These are phyloP conservation scores for Morpho achilles DNA, from an alignment of 2,888 invertebrate genomes.

Conservation along the genomic window DNA sequence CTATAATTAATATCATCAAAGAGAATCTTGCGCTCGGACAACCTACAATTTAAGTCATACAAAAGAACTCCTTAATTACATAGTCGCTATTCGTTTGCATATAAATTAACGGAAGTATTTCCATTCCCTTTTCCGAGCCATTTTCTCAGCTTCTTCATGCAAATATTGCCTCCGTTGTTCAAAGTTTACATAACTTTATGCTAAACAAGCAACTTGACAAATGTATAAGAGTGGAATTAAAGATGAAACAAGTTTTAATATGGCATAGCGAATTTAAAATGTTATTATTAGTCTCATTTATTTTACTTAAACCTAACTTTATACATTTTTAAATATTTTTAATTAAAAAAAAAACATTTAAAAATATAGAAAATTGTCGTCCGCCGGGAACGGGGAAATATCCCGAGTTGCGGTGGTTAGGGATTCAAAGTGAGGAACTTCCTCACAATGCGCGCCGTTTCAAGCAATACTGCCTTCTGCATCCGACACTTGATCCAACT, in stretches of 20 bases:
- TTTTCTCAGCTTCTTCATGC: slow-evolving; percentile 58
- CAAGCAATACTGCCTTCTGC: too few species aligned
- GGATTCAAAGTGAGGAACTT: too few species aligned
- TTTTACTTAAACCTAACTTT: too few species aligned
- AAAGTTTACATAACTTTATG: slow-evolving; percentile 56
- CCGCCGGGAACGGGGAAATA: too few species aligned
- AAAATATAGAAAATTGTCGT: too few species aligned
- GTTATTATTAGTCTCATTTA: background rate
- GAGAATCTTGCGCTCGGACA: slow-evolving; percentile 19
- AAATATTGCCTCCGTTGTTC: slow-evolving; percentile 52
- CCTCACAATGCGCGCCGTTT: too few species aligned
- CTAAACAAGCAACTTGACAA: slow-evolving; percentile 55
- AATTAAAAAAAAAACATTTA: too few species aligned
- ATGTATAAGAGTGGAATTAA: slow-evolving; percentile 34
- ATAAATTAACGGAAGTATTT: slow-evolving; percentile 61
- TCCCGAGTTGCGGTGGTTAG: too few species aligned
- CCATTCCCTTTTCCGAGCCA: slow-evolving; percentile 55
- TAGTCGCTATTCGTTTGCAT: slow-evolving; percentile 64
- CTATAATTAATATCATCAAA: slow-evolving; percentile 27
- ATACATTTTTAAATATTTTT: too few species aligned
- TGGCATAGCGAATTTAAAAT: slow-evolving; percentile 4
- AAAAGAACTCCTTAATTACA: slow-evolving; percentile 63
- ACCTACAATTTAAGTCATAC: slow-evolving; percentile 32
- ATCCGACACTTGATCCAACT: too few species aligned
- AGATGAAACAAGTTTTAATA: slow-evolving; percentile 12